A percentile compares a stretch with the other conserved stretches of the same genome.
phyloP scores from a whole-genome alignment of 2,797 vertebrate genomes.

The Poeciliopsis presidionis region DNA sequence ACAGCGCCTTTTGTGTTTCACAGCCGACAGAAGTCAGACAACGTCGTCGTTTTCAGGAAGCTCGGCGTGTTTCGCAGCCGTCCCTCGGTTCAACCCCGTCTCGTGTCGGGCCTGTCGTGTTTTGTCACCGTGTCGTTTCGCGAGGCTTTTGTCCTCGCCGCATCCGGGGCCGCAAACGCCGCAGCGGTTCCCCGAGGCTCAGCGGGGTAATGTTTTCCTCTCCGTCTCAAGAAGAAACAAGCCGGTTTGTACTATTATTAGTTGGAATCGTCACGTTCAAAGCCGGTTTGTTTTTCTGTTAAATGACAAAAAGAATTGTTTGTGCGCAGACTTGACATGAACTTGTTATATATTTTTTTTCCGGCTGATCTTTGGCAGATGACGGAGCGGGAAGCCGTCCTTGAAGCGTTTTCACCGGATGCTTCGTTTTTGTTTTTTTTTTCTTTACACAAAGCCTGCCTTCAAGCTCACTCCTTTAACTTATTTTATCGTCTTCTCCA shows the following conservation, averaged over 20 bases:
- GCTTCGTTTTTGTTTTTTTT: background rate
- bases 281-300: constrained; percentile 25
- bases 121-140: constrained; percentile 20
- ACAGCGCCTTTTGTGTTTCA: constrained; percentile 4
- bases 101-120: constrained; percentile 16
- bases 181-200: constrained; percentile 11
- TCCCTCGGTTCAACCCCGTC: constrained; percentile 9
- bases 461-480: constrained; percentile 3
- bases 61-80: background rate
- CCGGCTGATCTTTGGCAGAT: background rate
- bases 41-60: background rate
- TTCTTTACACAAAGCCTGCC: background rate
- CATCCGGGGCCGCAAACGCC: constrained; percentile 8
- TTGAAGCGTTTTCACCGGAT: constrained; percentile 8
- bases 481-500: background rate
- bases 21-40: constrained; percentile 1
- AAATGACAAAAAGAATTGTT: constrained; percentile 10
- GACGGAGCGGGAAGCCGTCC: constrained; percentile 1
- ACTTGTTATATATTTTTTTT: background rate
- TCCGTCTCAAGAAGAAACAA: constrained; percentile 23
- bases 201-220: constrained; percentile 19
- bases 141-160: constrained; percentile 25
- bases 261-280: constrained; percentile 14
- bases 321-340: constrained; percentile 14
- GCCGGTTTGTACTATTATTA: constrained; percentile 16